A percentile compares a stretch with the other conserved stretches of the same genome.
Conservation (phyloP, 2,888 invertebrate species). For the Therioaphis trifolii region DNA sequence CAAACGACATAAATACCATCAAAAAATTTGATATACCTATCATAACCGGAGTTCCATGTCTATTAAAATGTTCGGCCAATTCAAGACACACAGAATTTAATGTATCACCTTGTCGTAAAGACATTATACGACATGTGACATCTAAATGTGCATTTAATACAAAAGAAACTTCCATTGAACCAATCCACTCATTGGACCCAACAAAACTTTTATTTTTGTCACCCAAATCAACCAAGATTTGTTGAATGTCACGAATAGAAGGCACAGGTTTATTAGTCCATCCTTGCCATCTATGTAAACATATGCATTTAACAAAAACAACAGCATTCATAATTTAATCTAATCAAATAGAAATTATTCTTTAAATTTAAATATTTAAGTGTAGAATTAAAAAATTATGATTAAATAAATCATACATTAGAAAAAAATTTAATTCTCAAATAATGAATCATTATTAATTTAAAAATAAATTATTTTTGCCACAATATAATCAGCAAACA, state of each 20-base stretch:
- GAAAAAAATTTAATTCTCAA: too few species aligned
- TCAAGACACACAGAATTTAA: constrained; percentile 82
- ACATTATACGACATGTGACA: constrained; percentile 83
- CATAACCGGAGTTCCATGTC: constrained; percentile 96
- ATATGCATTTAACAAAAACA: not conserved
- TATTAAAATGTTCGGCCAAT: constrained; percentile 89
- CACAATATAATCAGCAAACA: too few species aligned
- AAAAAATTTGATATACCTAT: constrained; percentile 81
- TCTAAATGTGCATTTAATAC: constrained; percentile 85
- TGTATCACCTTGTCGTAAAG: constrained; percentile 87
- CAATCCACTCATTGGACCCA: constrained; percentile 96
- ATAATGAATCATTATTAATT: too few species aligned
- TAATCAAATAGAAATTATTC: too few species aligned
- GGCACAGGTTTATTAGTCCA: constrained; percentile 83
- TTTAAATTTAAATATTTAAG: too few species aligned
- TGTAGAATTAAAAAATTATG: too few species aligned
- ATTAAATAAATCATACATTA: too few species aligned
- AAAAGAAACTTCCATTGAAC: constrained; percentile 96
- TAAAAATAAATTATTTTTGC: too few species aligned
- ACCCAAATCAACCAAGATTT: constrained; percentile 92
- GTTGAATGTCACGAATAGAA: constrained; percentile 87
- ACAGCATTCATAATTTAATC: not conserved
- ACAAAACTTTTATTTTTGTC: constrained; percentile 91
- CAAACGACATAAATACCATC: too few species aligned
- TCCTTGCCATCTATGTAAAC: constrained; percentile 77